These are phyloP conservation scores for Perca flavescens DNA, from an alignment of 2,113 vertebrate species.

Conservation along the genomic window DNA sequence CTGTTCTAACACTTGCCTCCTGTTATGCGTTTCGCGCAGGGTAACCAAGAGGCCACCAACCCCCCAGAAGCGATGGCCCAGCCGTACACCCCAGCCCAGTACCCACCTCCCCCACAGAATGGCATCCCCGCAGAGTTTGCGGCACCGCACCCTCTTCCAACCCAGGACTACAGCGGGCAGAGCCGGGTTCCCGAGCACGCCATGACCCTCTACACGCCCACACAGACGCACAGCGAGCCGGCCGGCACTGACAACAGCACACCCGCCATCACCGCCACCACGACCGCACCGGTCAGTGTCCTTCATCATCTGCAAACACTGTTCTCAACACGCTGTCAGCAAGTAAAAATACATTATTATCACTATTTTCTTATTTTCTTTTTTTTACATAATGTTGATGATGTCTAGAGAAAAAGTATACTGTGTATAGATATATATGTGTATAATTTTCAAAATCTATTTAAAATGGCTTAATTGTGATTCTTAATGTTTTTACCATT, in stretches of 20 bases:
- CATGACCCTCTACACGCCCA: conserved; percentile 94
- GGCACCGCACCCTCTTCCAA: conserved; percentile 88
- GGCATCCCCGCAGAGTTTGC: conserved; percentile 92
- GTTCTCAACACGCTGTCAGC: conserved; percentile 74
- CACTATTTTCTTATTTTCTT: conserved; percentile 20
- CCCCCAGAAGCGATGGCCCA: conserved; percentile 95
- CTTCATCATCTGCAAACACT: conserved; percentile 74
- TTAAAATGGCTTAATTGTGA: conserved; percentile 9
- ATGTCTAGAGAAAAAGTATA: not conserved
- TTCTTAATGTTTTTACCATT: not conserved
- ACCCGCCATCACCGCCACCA: conserved; percentile 88
- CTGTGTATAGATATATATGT: not conserved
- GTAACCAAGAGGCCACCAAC: conserved; percentile 96
- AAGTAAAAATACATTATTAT: conserved; percentile 70
- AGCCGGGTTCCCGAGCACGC: conserved; percentile 92
- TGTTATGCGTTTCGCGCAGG: conserved; percentile 78
- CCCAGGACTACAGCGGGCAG: conserved; percentile 93
- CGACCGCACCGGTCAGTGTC: conserved; percentile 91
- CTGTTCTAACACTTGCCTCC: conserved; percentile 9
- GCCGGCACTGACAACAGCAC: conserved; percentile 89
- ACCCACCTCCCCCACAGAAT: conserved; percentile 92
- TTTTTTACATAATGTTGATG: not conserved
- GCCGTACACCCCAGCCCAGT: conserved; percentile 93
- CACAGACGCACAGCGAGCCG: conserved; percentile 92
- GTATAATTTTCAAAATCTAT: not conserved